These are phyloP conservation scores for Laticauda colubrina DNA, from an alignment of 2,113 vertebrate species.

Conservation along the genomic window DNA sequence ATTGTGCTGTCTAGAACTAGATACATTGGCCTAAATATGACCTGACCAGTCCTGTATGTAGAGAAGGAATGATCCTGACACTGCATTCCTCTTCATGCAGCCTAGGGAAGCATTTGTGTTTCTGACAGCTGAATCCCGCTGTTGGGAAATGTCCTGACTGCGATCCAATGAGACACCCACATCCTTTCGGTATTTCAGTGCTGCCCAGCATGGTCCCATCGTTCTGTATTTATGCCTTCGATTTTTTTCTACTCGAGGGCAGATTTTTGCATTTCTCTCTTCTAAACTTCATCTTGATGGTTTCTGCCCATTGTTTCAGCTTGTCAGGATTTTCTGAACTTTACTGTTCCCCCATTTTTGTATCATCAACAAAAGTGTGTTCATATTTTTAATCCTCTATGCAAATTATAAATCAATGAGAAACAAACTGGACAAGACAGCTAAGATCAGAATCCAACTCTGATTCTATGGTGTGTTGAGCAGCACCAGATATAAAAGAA, in stretches of 20 bases:
- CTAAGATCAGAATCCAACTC: not conserved
- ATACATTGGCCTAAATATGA: not conserved
- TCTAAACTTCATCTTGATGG: not conserved
- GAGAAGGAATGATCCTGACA: not conserved
- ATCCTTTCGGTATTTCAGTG: not conserved
- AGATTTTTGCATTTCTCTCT: not conserved
- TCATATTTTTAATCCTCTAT: not conserved
- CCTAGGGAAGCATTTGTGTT: not conserved
- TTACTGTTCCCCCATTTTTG: not conserved
- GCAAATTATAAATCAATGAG: not conserved
- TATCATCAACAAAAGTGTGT: not conserved
- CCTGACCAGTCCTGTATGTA: not conserved
- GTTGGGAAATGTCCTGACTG: not conserved
- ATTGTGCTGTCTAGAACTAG: not conserved
- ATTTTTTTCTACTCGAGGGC: not conserved
- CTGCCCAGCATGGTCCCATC: not conserved
- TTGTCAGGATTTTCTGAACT: not conserved
- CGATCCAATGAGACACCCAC: not conserved
- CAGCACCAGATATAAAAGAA: not conserved
- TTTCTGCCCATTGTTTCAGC: not conserved
- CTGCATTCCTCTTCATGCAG: not conserved
- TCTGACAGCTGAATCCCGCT: not conserved
- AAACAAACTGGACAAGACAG: not conserved
- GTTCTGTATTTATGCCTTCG: not conserved
- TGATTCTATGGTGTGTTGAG: not conserved